Base-by-base conservation (phyloP, 2,113 vertebrate genomes). In the Cnemophilus loriae region DNA sequence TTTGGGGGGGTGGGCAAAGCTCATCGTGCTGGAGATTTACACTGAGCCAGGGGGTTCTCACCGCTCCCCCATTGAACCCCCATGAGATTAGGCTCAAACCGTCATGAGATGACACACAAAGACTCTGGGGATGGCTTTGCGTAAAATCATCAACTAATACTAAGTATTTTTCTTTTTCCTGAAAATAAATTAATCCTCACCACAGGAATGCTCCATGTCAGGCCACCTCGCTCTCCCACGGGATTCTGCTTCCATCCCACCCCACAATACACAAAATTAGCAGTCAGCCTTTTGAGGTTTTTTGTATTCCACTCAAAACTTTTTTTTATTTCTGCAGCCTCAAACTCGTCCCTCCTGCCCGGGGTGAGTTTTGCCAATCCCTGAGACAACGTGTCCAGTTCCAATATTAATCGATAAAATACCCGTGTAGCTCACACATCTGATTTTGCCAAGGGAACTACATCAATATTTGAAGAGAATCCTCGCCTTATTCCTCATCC, bases 251-350 rank as follows among this genome's bases (percentile, higher is more conserved):
- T 30, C 53, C n/a, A 49, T 28, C 35, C 68, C 49, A 14, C 8
- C 56, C 35, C 71, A 15, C 6, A 1, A 23, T 2, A 22, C 16
- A 17, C 22, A 5, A 44, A 71, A 79, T 2, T 30, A 57, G 13
- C 67, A 42, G 50, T 46, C 13, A 3, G 5, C 2, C 5, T 59
- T 24, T 9, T 6, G 0, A 33, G 19, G 44, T 1, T 44, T 37
- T 33, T 49, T 30, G 37, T 3, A 42, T 56, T 84, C 17, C 11
- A 4, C 20, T 32, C 13, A 1, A 23, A 73, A 68, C 17, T 35
- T 30, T 24, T 35, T 70, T 49, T 30, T 3, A 27, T 56, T 80
- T 53, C 33, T 28, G 9, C 6, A 5, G n/a, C 19, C 19, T 44
- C n/a, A 44, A 64, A 33, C 26, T 57, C 44, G 30, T 12, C 64